These are phyloP conservation scores for Cecidostiba fungosa DNA, from an alignment of 2,888 invertebrate genomes.

Conservation along the genomic window DNA sequence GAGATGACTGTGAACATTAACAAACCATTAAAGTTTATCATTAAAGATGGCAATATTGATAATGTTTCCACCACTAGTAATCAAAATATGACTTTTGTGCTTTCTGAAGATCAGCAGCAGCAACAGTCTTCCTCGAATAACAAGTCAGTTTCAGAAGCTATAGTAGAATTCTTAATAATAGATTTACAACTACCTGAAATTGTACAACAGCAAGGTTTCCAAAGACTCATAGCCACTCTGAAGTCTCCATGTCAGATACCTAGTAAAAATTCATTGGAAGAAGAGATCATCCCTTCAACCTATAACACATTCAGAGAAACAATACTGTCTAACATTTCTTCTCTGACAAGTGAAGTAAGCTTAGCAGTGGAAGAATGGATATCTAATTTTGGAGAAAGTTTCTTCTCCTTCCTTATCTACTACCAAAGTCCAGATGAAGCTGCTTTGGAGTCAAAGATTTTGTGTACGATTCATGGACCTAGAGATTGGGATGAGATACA, in stretches of 20 bases:
- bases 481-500: conserved; percentile 76
- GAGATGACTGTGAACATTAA: conserved; percentile 70
- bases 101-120: conserved; percentile 75
- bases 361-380: conserved; percentile 81
- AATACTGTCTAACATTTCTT: conserved; percentile 73
- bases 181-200: conserved; percentile 80
- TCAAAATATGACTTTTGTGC: conserved; percentile 75
- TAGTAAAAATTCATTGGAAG: conserved; percentile 79
- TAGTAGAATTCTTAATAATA: conserved; percentile 80
- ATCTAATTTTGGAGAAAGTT: conserved; percentile 77
- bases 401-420: conserved; percentile 79
- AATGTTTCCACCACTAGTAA: conserved; percentile 48
- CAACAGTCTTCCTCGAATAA: conserved; percentile 67
- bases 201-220: conserved; percentile 81
- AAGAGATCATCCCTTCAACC: conserved; percentile 80
- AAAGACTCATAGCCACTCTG: conserved; percentile 79
- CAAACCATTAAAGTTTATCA: conserved; percentile 73
- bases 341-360: conserved; percentile 75
- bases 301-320: conserved; percentile 79
- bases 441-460: conserved; percentile 77
- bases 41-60: conserved; percentile 68
- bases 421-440: conserved; percentile 78
- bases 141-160: conserved; percentile 80
- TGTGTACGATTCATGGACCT: conserved; percentile 79
- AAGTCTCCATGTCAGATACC: conserved; percentile 81